Evolutionary conservation across 2,797 vertebrate species (phyloP).

Genomic region (Dromococcyx pavoninus): DNA sequence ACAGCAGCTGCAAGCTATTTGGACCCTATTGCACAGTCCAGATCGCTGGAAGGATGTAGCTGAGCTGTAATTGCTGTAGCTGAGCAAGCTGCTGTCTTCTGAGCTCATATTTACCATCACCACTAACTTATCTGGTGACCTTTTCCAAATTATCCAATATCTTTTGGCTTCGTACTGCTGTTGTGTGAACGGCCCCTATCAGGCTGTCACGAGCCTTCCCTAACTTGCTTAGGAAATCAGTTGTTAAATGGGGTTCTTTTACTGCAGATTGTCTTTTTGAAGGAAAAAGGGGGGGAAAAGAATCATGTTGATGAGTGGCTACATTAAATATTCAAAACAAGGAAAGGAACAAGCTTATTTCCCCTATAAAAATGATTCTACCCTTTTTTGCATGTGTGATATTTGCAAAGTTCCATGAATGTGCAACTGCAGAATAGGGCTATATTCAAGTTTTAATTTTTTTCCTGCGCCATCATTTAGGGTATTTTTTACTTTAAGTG

Average conservation of each 20-base stretch:
- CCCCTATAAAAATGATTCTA: fast-evolving
- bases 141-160: neutral
- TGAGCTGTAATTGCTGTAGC: neutral
- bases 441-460: neutral
- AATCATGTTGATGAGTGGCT: neutral
- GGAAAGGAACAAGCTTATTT: neutral
- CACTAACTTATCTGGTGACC: neutral
- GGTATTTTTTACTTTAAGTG: neutral
- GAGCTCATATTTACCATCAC: neutral
- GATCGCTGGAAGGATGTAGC: neutral
- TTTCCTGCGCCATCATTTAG: neutral
- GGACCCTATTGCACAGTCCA: neutral
- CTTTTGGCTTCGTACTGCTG: neutral
- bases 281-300: neutral
- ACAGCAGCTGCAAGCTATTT: neutral
- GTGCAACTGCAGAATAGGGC: neutral
- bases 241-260: neutral
- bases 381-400: neutral
- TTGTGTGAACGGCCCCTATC: neutral
- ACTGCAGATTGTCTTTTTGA: neutral
- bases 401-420: neutral
- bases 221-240: neutral
- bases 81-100: neutral
- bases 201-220: neutral
- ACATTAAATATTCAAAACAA: neutral